phyloP scores from a whole-genome alignment of 2,797 vertebrate genomes.

The Lophura swinhoii region DNA sequence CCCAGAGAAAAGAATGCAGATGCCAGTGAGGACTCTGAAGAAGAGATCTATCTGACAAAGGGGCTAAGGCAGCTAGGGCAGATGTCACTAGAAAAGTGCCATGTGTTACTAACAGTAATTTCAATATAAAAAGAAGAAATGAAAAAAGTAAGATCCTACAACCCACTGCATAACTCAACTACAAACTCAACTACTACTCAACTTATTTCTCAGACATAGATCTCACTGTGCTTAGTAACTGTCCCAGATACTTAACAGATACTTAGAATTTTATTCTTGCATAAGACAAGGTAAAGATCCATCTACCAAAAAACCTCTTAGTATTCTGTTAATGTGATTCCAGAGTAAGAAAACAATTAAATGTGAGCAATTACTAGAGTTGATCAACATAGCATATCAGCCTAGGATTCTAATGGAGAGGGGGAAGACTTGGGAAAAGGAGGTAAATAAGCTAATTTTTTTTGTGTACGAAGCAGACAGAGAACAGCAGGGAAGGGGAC shows the following conservation, averaged over 20 bases:
- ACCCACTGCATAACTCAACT: too few relatives aligned
- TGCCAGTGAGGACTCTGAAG: background rate
- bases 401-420: background rate
- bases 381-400: background rate
- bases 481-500: background rate
- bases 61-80: background rate
- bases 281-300: background rate
- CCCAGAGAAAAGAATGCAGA: rapidly evolving
- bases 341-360: conserved; percentile 4
- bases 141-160: too few relatives aligned
- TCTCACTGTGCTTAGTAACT: background rate
- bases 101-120: background rate
- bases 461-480: background rate
- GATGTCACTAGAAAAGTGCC: background rate
- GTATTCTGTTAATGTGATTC: background rate
- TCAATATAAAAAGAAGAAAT: background rate
- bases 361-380: background rate
- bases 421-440: background rate
- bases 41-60: background rate
- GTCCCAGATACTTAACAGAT: background rate
- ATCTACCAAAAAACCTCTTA: background rate
- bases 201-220: background rate
- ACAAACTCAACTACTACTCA: background rate
- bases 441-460: background rate
- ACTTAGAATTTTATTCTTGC: background rate